A percentile compares a stretch with the other conserved stretches of the same genome.
Evolutionary conservation across 2,113 vertebrate genomes (phyloP).

Genomic region (Spea multiplicata): DNA sequence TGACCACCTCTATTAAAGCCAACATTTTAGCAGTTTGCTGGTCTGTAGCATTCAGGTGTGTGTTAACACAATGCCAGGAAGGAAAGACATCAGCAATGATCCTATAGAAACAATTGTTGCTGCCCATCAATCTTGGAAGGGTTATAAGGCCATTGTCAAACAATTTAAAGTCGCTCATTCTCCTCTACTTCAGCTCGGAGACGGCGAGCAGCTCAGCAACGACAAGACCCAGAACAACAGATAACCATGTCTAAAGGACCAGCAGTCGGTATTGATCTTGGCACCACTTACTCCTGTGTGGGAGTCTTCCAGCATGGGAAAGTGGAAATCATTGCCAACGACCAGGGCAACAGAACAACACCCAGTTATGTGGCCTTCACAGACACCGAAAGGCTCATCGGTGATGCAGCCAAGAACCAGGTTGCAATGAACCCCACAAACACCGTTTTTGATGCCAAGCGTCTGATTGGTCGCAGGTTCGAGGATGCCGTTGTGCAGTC

Average conservation of each 20-base stretch:
- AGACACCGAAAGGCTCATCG: slow-evolving; percentile 79
- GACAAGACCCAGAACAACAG: not conserved
- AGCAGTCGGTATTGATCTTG: slow-evolving; percentile 87
- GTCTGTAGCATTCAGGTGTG: too few species aligned
- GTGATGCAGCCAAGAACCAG: too few species aligned
- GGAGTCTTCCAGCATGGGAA: slow-evolving; percentile 97
- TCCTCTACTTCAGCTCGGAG: fast-evolving
- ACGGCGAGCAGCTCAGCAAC: slow-evolving; percentile 32
- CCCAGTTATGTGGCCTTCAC: slow-evolving; percentile 89
- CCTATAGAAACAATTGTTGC: too few species aligned
- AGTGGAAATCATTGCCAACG: slow-evolving; percentile 97
- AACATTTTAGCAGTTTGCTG: too few species aligned
- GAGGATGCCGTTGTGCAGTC: slow-evolving; percentile 79
- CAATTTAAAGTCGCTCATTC: too few species aligned
- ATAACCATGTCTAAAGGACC: slow-evolving; percentile 77
- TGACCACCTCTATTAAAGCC: too few species aligned
- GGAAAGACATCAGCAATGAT: too few species aligned
- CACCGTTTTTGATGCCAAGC: slow-evolving; percentile 77
- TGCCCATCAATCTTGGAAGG: too few species aligned
- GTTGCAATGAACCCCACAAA: slow-evolving; percentile 80
- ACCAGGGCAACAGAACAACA: slow-evolving; percentile 89
- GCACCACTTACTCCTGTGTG: slow-evolving; percentile 96
- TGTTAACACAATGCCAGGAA: too few species aligned
- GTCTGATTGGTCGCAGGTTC: slow-evolving; percentile 77
- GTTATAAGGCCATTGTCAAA: too few species aligned